These are phyloP conservation scores for Sericinus montela DNA, from an alignment of 2,888 invertebrate genomes.

Conservation along the genomic window DNA sequence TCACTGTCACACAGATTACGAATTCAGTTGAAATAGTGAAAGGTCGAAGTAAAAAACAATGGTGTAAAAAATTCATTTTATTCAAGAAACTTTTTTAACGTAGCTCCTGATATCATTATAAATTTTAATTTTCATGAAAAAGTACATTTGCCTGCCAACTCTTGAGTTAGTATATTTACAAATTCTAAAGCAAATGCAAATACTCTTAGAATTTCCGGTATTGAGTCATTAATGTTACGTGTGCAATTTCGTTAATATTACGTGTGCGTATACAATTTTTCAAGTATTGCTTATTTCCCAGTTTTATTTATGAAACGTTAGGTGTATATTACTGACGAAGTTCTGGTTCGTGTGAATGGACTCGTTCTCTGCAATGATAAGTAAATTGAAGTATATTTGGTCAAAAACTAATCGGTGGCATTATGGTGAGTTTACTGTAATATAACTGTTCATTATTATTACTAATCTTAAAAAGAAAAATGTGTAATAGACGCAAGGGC, in stretches of 20 bases:
- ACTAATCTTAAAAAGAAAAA: no score
- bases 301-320: not conserved
- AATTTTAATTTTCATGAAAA: no score
- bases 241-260: conserved; percentile 6
- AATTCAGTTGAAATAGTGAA: no score
- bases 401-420: conserved; percentile 68
- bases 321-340: not conserved
- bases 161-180: no score
- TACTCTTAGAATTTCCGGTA: not conserved
- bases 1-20: no score
- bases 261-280: no score
- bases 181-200: not conserved
- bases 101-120: no score
- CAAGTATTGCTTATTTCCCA: no score
- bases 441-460: not conserved
- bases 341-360: conserved; percentile 22
- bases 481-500: no score
- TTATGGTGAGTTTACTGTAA: conserved; percentile 42
- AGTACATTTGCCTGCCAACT: not conserved
- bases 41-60: no score
- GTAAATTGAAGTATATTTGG: conserved; percentile 48
- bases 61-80: no score
- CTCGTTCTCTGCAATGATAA: conserved; percentile 27
- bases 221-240: conserved; percentile 5
- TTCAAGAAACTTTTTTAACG: no score